Percentiles rank a stretch among this genome's conserved stretches.
Conservation (phyloP, 2,113 vertebrate genomes). For the Tenebrosternarchus preto region DNA sequence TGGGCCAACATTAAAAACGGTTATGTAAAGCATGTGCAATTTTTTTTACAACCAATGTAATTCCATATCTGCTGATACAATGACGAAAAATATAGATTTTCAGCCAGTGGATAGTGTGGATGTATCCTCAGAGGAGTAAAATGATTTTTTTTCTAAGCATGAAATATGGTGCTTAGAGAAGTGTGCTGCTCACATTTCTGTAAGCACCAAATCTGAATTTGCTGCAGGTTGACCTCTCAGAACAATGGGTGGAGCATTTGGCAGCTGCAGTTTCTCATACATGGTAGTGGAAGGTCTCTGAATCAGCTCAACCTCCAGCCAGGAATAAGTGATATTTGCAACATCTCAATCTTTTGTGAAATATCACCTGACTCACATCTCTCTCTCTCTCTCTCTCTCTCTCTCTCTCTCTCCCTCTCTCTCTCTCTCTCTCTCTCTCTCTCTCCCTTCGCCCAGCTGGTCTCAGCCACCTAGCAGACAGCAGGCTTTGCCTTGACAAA, state of each 20-base stretch:
- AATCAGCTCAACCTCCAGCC: conserved; percentile 40
- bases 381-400: not conserved
- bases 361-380: conserved; percentile 37
- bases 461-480: conserved; percentile 1
- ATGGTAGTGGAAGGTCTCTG: conserved; percentile 30
- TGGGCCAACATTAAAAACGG: not conserved
- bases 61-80: conserved; percentile 21
- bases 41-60: conserved; percentile 24
- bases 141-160: conserved; percentile 15
- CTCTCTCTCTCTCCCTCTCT: not conserved
- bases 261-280: conserved; percentile 38
- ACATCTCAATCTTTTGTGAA: conserved; percentile 27
- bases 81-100: conserved; percentile 4
- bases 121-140: conserved; percentile 9
- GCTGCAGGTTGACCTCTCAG: not conserved
- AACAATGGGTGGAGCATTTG: conserved; percentile 11
- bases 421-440: not conserved
- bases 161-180: conserved; percentile 28
- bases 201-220: conserved; percentile 19
- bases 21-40: not conserved
- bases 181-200: conserved; percentile 25
- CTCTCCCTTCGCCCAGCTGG: not conserved
- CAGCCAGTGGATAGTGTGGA: not conserved
- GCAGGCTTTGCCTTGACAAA: not conserved
- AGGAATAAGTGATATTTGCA: conserved; percentile 41